Percentiles rank a stretch among this genome's conserved stretches.
Evolutionary conservation across 2,888 invertebrate genomes (phyloP).

Genomic region (Ochropacha duplaris): DNA sequence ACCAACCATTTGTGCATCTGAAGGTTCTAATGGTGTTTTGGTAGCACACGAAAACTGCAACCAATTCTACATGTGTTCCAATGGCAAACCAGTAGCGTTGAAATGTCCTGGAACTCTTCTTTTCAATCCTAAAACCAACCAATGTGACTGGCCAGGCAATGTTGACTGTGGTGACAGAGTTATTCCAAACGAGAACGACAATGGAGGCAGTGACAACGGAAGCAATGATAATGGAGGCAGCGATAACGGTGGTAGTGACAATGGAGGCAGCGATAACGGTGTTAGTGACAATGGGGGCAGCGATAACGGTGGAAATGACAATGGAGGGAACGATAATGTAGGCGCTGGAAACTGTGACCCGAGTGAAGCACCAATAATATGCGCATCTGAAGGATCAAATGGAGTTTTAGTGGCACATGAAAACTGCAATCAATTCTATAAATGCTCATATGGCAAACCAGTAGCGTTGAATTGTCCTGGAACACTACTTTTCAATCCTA

Average conservation of each 20-base stretch:
- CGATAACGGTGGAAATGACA: slow-evolving; percentile 8
- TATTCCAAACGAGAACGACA: slow-evolving; percentile 21
- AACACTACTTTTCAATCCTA: slow-evolving; percentile 18
- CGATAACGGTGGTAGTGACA: not conserved
- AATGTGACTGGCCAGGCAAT: slow-evolving; percentile 47
- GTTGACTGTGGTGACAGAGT: slow-evolving; percentile 44
- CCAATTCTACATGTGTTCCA: slow-evolving; percentile 43
- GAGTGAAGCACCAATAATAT: slow-evolving; percentile 8
- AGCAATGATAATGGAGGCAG: not conserved
- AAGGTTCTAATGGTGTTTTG: slow-evolving; percentile 35
- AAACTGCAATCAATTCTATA: slow-evolving; percentile 26
- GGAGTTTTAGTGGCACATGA: slow-evolving; percentile 20
- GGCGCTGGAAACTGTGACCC: slow-evolving; percentile 7
- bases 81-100: slow-evolving; percentile 34
- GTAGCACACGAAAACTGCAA: slow-evolving; percentile 50
- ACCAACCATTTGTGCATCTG: slow-evolving; percentile 37
- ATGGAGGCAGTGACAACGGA: slow-evolving; percentile 8
- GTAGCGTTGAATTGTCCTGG: slow-evolving; percentile 14
- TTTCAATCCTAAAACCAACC: slow-evolving; percentile 35
- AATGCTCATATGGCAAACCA: slow-evolving; percentile 20
- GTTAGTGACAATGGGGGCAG: slow-evolving; percentile 7
- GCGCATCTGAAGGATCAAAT: slow-evolving; percentile 13
- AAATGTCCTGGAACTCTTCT: slow-evolving; percentile 31
- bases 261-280: not conserved
- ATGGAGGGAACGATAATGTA: slow-evolving; percentile 6